Evolutionary conservation across 2,888 invertebrate genomes (phyloP), one percentile per base, ranked within the genome.

Genomic region (Andrena minutula): DNA sequence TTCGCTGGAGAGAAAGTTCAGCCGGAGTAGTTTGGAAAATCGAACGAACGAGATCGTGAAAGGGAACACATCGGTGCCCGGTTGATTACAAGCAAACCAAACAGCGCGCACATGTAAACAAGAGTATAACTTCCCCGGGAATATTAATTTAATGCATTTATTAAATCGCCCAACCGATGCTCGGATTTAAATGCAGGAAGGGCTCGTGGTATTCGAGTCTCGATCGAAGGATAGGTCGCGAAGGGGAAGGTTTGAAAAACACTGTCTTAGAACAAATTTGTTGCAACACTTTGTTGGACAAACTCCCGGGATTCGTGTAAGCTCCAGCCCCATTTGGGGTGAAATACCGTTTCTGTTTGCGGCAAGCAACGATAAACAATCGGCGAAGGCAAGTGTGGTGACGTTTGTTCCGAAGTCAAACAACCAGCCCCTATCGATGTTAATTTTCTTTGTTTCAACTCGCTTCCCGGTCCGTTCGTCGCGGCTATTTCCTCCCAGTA

Each of bases 351-450:
- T 80, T 41, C 61, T 63, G 10, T 79, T 79, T 73, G 69, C 72
- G 90, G 92, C 92, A 93, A 93, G 93, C 93, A 93, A 93, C 92
- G 89, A 87, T 90, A 86, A 91, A 86, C 89, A 91, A 93, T 93
- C 93, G 93, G 93, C 92, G 88, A 93, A 93, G 93, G 93, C 93
- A 93, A 93, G 91, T 93, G 92, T 91, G 92, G 90, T 91, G 89
- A 84, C 66, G 86, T 85, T 84, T 84, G 75, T 79, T 74, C 20
- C 64, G 56, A 71, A 70, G 60, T 72, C 60, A 66, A 75, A 82
- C 65, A 75, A 80, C 72, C 53, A 32, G 47, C 63, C 47, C 32
- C 68, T 47, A 30, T 65, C 72, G 72, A 75, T 73, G 49, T 69
- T 32, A 16, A 77, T 56, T 68, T 64, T 56, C 53, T 41, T 68